phyloP scores from a whole-genome alignment of 37 sponge, comb jelly and placozoan genomes.

The Crambe crambe region DNA sequence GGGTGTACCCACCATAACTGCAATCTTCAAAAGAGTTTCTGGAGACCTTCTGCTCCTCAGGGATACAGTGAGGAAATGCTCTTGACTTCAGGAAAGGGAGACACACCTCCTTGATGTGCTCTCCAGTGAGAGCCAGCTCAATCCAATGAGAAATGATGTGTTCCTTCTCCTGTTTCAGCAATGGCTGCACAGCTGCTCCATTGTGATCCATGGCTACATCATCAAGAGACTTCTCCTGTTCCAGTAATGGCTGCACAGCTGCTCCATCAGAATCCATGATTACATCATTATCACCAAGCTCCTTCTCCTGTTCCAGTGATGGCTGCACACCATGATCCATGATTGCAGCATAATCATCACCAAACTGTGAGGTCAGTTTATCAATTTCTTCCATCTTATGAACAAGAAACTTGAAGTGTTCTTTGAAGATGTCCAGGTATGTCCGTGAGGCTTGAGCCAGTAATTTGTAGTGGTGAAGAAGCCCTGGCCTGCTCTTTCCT shows the following conservation, averaged over 20 bases:
- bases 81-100: conserved; percentile 3
- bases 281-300: neutral
- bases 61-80: neutral
- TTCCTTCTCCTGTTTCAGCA: neutral
- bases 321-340: too few species aligned
- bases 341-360: too few species aligned
- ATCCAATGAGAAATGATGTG: neutral
- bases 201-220: neutral
- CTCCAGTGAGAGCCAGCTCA: conserved; percentile 13
- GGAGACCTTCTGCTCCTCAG: conserved; percentile 12
- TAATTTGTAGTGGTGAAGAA: conserved; percentile 14
- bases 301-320: neutral
- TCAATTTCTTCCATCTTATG: neutral
- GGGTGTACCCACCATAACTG: neutral
- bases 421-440: conserved; percentile 27
- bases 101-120: conserved; percentile 16
- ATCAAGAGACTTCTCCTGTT: neutral
- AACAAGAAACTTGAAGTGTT: conserved; percentile 19
- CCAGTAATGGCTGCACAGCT: too few species aligned
- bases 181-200: too few species aligned
- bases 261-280: neutral
- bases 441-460: conserved; percentile 17
- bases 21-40: neutral
- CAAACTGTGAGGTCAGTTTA: neutral
- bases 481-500: too few species aligned